Base-by-base conservation (phyloP, 2,888 invertebrate species). In the Metellina segmentata region DNA sequence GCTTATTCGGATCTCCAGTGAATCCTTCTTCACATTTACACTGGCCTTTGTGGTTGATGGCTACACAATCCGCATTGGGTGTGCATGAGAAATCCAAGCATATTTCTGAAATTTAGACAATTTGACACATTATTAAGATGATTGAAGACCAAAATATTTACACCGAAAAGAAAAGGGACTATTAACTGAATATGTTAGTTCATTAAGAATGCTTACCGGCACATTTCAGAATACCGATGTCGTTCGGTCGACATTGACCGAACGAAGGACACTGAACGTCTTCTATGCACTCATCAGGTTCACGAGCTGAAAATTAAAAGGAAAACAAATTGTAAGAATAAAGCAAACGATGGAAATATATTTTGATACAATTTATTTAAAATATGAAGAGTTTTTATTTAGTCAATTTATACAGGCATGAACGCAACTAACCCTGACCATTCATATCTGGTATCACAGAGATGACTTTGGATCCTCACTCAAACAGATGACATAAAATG, bases 1-100 rank as follows among this genome's bases (percentile, higher is more conserved):
- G 96, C 94, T 98, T 97, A 94, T 98, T 98, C 20, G 98, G 97
- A 95, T 98, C 98, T 70, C 98, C 98, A 13, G 97, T 96, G 95
- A 96, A 98, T 6, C 98, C 98, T 71, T 96, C 95, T 20, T 97
- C 95, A 94, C 98, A 99, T 94, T 97, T 97, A 94, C 98, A 99
- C 94, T 96, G 96, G 75, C 94, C 94, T 83, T 94, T 93, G 87
- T 95, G 94, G 82, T 94, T 94, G 52, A 94, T 93, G 13, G 95
- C 94, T 2, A 97, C 95, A 95, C 98, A 98, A 93, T 97, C 96
- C 0, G 98, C 97, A 95, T 98, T 98, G 87, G 96, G 96, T 0
- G 98, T 97, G 93, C 98, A 98, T 34, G 97, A 98, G 94, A 97
- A 98, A 94, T 97, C 96, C 53, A 96, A 95, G 94, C 98, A 98